These are phyloP conservation scores for Rhinella marina DNA, from an alignment of 2,797 vertebrate genomes.

Conservation along the genomic window DNA sequence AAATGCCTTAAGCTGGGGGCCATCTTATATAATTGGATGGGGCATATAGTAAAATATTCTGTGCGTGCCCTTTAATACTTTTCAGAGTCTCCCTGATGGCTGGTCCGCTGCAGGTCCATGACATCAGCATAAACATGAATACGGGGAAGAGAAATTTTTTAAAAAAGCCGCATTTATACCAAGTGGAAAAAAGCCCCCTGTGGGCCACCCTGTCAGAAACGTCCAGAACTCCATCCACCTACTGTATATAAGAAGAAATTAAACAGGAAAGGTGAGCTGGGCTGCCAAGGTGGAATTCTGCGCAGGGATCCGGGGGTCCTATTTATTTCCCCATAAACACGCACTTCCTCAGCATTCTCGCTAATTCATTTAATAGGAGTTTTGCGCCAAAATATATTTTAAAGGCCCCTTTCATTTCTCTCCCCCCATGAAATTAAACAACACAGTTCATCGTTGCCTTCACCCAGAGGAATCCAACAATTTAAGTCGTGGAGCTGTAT, in stretches of 20 bases:
- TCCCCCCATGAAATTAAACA: conserved; percentile 40
- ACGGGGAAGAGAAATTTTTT: not conserved
- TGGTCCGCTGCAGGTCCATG: not conserved
- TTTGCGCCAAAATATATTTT: conserved; percentile 38
- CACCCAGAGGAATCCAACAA: conserved; percentile 33
- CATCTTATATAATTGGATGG: not conserved
- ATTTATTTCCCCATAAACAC: conserved; percentile 58
- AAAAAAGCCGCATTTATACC: conserved; percentile 18
- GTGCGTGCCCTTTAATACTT: not conserved
- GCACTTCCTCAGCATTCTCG: conserved; percentile 27
- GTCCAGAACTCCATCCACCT: not conserved
- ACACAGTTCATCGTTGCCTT: conserved; percentile 30
- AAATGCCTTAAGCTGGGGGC: not conserved
- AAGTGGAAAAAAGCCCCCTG: conserved; percentile 21
- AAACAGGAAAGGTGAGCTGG: conserved; percentile 41
- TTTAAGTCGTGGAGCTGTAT: conserved; percentile 32
- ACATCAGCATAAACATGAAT: not conserved
- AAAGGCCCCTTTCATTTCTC: conserved; percentile 49
- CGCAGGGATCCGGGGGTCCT: conserved; percentile 17
- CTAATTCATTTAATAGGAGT: conserved; percentile 26
- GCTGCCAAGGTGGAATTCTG: conserved; percentile 27
- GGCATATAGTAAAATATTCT: not conserved
- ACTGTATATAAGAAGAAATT: conserved; percentile 26
- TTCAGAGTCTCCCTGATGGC: not conserved
- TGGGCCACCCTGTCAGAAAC: not conserved